Percentiles rank a stretch among this genome's conserved stretches.
Evolutionary conservation across 1,140 invertebrate genomes (phyloP).

Genomic region (Anoplolepis gracilipes): DNA sequence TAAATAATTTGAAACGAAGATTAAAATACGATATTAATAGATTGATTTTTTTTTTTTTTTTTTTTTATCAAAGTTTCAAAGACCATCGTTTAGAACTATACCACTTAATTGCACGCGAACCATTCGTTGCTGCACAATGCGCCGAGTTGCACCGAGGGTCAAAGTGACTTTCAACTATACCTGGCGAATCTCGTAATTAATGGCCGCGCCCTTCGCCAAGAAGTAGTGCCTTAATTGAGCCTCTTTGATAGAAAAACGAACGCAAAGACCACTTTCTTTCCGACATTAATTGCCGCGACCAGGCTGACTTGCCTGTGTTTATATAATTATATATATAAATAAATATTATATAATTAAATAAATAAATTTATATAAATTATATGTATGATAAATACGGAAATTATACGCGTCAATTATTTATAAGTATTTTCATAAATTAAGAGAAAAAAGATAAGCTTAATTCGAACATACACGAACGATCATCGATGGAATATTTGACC

Average conservation of each 20-base stretch:
- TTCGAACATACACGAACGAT: background rate
- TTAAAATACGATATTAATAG: constrained; percentile 14
- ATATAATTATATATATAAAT: background rate
- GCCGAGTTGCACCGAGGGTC: constrained; percentile 36
- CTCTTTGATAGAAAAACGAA: background rate
- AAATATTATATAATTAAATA: background rate
- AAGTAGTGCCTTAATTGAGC: constrained; percentile 29
- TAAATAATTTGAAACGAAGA: constrained; percentile 40
- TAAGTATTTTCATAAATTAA: background rate
- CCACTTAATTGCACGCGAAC: constrained; percentile 56
- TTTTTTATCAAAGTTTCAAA: constrained; percentile 48
- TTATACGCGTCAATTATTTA: too few relatives aligned
- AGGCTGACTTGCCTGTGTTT: background rate
- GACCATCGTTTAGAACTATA: constrained; percentile 43
- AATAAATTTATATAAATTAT: constrained; percentile 1
- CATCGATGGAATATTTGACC: background rate
- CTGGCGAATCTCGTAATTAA: constrained; percentile 52
- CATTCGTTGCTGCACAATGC: constrained; percentile 48
- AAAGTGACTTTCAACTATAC: constrained; percentile 58
- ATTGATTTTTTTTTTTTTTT: constrained; percentile 7
- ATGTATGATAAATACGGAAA: background rate
- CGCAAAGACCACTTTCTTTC: background rate
- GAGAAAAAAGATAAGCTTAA: background rate
- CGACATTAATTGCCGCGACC: constrained; percentile 9
- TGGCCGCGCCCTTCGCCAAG: constrained; percentile 4